These are phyloP conservation scores for Acrobasis repandana DNA, from an alignment of 2,888 invertebrate genomes.

Conservation along the genomic window DNA sequence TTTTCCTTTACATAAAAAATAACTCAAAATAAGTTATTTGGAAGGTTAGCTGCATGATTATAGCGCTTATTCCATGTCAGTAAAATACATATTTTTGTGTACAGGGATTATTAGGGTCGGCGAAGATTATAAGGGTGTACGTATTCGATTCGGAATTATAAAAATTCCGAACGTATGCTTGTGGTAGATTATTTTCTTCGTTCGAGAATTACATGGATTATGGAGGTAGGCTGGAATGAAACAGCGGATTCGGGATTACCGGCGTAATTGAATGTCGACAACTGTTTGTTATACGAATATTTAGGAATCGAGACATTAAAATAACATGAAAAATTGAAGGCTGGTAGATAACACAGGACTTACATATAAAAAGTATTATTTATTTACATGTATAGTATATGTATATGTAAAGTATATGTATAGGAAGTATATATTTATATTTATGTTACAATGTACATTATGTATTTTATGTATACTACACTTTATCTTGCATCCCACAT, in stretches of 20 bases:
- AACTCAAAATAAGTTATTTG: constrained; percentile 28
- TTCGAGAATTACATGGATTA: constrained; percentile 14
- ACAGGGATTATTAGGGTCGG: constrained; percentile 15
- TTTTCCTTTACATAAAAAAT: constrained; percentile 26
- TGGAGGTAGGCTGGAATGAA: neutral
- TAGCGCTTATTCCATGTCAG: constrained; percentile 12
- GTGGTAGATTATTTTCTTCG: constrained; percentile 14
- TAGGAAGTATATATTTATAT: too few species aligned
- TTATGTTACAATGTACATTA: too few species aligned
- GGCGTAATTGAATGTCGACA: constrained; percentile 12
- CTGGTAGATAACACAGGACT: neutral
- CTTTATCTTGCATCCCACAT: too few species aligned
- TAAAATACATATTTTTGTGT: constrained; percentile 16
- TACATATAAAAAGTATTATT: too few species aligned
- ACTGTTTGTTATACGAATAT: neutral
- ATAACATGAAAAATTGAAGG: neutral
- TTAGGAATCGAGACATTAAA: neutral
- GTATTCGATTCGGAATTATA: constrained; percentile 13
- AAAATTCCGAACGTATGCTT: constrained; percentile 10
- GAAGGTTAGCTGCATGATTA: constrained; percentile 24
- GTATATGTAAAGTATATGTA: too few species aligned
- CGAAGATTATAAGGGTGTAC: constrained; percentile 21
- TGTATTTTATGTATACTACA: too few species aligned
- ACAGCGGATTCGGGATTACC: constrained; percentile 6
- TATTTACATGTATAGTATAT: too few species aligned